Evolutionary conservation across 1,140 invertebrate species (phyloP).

Genomic region (Aporrectodea caliginosa): DNA sequence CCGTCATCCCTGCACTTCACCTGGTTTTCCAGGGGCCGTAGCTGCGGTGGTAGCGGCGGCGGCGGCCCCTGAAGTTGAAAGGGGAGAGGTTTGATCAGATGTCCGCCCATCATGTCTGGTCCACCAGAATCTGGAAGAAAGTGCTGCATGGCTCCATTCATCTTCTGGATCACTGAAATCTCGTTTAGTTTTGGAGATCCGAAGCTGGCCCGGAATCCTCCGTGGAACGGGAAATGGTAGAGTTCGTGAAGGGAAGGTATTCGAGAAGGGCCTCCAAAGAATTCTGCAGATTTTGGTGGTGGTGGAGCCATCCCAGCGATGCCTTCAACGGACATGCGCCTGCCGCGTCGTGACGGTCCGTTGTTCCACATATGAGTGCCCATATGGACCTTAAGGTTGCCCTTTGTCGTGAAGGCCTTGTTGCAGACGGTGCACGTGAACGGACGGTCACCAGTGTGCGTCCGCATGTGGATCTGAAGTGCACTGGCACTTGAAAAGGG

Average conservation of each 20-base stretch:
- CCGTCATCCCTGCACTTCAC: background rate
- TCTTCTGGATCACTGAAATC: background rate
- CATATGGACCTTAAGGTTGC: slow-evolving; percentile 98
- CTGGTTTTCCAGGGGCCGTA: background rate
- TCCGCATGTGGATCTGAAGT: slow-evolving; percentile 94
- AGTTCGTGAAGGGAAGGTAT: background rate
- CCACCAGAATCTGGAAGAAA: background rate
- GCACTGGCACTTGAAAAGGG: slow-evolving; percentile 95
- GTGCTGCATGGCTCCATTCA: background rate
- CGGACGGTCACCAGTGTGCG: slow-evolving; percentile 95
- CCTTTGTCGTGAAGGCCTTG: slow-evolving; percentile 93
- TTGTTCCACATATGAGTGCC: slow-evolving; percentile 96
- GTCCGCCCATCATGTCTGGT: background rate
- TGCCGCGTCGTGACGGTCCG: slow-evolving; percentile 81
- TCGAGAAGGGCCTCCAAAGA: background rate
- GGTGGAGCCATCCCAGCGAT: background rate
- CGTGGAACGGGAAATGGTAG: background rate
- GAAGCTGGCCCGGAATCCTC: background rate
- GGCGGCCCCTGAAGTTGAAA: background rate
- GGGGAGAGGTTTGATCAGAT: background rate
- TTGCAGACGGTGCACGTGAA: slow-evolving; percentile 77
- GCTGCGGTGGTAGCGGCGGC: background rate
- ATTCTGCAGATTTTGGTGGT: background rate
- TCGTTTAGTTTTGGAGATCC: background rate
- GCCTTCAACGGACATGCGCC: slow-evolving; percentile 85